These are phyloP conservation scores for Sisor rabdophorus DNA, from an alignment of 2,113 vertebrate species.

Conservation along the genomic window DNA sequence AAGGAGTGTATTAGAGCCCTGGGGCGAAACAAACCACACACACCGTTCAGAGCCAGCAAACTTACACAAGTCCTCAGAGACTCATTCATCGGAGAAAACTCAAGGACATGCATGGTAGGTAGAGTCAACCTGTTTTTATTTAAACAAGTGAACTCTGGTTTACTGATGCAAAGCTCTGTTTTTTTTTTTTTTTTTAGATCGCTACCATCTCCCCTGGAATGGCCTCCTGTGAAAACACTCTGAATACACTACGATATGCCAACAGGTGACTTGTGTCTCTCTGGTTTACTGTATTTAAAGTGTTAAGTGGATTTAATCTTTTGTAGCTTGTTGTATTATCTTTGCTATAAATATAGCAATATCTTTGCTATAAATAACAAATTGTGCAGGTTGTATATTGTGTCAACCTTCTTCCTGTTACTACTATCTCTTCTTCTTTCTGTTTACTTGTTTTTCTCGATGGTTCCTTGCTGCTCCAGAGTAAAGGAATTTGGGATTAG, in stretches of 20 bases:
- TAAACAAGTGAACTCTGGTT: neutral
- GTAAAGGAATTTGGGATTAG: conserved; percentile 99
- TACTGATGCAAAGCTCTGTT: neutral
- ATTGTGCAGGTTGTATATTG: conserved; percentile 4
- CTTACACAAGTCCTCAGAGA: conserved; percentile 97
- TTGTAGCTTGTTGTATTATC: neutral
- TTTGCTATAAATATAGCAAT: too few species aligned
- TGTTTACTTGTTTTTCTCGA: conserved; percentile 61
- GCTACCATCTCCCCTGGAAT: conserved; percentile 98
- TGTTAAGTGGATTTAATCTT: neutral
- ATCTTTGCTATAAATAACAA: neutral
- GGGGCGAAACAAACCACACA: conserved; percentile 94
- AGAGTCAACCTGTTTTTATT: neutral
- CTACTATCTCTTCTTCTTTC: conserved; percentile 49
- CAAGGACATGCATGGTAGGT: conserved; percentile 95
- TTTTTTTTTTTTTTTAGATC: conserved; percentile 70
- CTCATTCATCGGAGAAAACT: conserved; percentile 98
- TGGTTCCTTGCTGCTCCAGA: conserved; percentile 82
- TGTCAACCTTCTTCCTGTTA: conserved; percentile 53
- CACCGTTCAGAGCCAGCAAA: conserved; percentile 97
- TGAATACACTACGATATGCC: conserved; percentile 96
- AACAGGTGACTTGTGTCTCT: conserved; percentile 79
- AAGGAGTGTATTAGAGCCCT: conserved; percentile 98
- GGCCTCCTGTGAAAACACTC: conserved; percentile 97
- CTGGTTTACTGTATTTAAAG: neutral